A percentile compares a stretch with the other conserved stretches of the same genome.
Evolutionary conservation across 2,113 vertebrate species (phyloP).

Genomic region (Jaculus jaculus): DNA sequence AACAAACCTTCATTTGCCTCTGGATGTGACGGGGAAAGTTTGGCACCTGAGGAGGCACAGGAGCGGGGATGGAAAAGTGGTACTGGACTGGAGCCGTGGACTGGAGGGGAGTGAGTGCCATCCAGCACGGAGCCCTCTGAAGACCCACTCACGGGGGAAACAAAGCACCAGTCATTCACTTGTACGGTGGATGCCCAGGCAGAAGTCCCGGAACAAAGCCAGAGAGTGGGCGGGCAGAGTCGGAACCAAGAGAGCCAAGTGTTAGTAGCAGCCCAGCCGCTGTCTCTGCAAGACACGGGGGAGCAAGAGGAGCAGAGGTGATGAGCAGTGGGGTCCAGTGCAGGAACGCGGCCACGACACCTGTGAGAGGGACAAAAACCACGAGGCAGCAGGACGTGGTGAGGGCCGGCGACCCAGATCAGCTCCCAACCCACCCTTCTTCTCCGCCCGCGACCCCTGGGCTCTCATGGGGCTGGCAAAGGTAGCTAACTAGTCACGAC

Average conservation of each 20-base stretch:
- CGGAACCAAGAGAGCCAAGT: too few relatives aligned
- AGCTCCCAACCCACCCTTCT: neutral
- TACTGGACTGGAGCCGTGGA: neutral
- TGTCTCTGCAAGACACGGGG: neutral
- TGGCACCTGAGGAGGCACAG: neutral
- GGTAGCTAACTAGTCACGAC: too few relatives aligned
- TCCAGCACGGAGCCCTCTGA: too few relatives aligned
- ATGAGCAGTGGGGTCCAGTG: accelerated
- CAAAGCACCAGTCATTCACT: neutral
- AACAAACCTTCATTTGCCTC: neutral
- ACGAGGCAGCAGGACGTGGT: neutral
- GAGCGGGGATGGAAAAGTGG: neutral
- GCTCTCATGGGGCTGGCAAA: neutral
- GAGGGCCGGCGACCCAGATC: neutral
- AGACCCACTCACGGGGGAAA: neutral
- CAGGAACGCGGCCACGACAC: too few relatives aligned
- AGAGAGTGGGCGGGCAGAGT: accelerated
- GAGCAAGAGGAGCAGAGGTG: neutral
- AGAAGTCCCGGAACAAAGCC: neutral
- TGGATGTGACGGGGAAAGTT: neutral
- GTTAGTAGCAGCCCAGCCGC: neutral
- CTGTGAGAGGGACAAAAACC: accelerated
- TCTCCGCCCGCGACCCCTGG: too few relatives aligned
- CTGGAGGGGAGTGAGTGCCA: neutral
- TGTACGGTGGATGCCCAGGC: too few relatives aligned